A percentile compares a stretch with the other conserved stretches of the same genome.
Evolutionary conservation across 2,797 vertebrate genomes (phyloP).

Genomic region (Scolopax rusticola): DNA sequence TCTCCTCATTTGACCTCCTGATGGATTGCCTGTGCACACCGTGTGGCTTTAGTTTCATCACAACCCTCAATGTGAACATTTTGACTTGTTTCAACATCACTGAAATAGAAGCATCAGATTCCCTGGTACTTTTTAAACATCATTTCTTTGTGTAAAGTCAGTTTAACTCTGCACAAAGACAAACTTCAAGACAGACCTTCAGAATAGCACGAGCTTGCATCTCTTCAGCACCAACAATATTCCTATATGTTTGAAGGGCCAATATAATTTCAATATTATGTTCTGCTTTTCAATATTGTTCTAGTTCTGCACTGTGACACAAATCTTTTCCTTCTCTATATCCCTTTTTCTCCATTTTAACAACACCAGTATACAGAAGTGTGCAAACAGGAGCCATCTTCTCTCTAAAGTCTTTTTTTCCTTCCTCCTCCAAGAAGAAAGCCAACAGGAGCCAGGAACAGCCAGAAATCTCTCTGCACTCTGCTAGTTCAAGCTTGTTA

Average conservation of each 20-base stretch:
- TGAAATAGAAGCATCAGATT: not conserved
- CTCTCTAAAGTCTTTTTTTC: not conserved
- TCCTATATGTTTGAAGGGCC: not conserved
- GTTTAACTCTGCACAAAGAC: not conserved
- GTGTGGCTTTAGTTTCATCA: not conserved
- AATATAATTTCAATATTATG: not conserved
- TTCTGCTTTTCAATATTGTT: not conserved
- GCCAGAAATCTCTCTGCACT: not conserved
- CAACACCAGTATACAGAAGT: not conserved
- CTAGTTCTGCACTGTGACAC: not conserved
- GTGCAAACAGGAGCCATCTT: not conserved
- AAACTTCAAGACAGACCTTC: not conserved
- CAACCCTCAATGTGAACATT: not conserved
- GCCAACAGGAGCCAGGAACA: not conserved
- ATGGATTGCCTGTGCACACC: not conserved
- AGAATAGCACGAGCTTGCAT: not conserved
- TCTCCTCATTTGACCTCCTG: not conserved
- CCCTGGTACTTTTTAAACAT: not conserved
- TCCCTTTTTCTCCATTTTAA: not conserved
- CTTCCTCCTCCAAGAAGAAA: not conserved
- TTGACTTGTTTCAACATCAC: not conserved
- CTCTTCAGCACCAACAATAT: not conserved
- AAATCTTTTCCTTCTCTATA: not conserved
- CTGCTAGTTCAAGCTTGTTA: not conserved
- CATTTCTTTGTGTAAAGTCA: not conserved